Evolutionary conservation across 2,888 invertebrate genomes (phyloP).

Genomic region (Scelioninae gen. 2): DNA sequence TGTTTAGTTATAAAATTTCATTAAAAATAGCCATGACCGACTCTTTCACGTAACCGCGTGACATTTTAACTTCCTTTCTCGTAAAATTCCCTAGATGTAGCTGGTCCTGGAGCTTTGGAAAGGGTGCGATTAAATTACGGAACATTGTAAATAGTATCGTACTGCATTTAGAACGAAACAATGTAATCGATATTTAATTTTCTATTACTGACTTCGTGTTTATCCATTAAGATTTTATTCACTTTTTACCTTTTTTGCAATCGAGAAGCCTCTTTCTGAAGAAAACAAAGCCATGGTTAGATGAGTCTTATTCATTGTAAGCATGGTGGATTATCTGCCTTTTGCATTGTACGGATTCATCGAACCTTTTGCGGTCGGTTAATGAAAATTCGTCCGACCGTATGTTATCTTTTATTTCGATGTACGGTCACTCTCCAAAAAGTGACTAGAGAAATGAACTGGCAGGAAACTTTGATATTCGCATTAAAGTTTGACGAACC

Average conservation of each 20-base stretch:
- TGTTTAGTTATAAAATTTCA: too few species aligned
- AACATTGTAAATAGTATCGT: too few species aligned
- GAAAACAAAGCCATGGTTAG: slow-evolving; percentile 54
- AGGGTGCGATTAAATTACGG: too few species aligned
- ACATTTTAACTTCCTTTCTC: slow-evolving; percentile 50
- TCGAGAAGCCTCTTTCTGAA: slow-evolving; percentile 40
- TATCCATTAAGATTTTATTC: slow-evolving; percentile 7
- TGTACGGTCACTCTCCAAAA: slow-evolving; percentile 45
- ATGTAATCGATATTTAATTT: too few species aligned
- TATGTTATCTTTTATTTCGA: slow-evolving; percentile 52
- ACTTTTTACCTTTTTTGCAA: slow-evolving; percentile 34
- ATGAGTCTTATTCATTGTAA: slow-evolving; percentile 56
- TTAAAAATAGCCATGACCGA: slow-evolving; percentile 57
- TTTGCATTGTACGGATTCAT: slow-evolving; percentile 69
- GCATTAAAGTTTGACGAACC: too few species aligned
- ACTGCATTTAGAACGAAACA: too few species aligned
- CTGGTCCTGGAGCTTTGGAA: slow-evolving; percentile 37
- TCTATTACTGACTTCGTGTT: background rate
- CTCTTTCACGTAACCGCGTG: slow-evolving; percentile 56
- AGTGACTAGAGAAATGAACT: slow-evolving; percentile 41
- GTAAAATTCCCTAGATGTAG: slow-evolving; percentile 50
- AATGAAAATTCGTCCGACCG: slow-evolving; percentile 70
- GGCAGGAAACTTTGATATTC: background rate
- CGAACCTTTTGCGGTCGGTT: slow-evolving; percentile 66
- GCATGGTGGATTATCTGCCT: slow-evolving; percentile 59